Base-by-base conservation (phyloP, 2,888 invertebrate genomes). In the Melinaea marsaeus region DNA sequence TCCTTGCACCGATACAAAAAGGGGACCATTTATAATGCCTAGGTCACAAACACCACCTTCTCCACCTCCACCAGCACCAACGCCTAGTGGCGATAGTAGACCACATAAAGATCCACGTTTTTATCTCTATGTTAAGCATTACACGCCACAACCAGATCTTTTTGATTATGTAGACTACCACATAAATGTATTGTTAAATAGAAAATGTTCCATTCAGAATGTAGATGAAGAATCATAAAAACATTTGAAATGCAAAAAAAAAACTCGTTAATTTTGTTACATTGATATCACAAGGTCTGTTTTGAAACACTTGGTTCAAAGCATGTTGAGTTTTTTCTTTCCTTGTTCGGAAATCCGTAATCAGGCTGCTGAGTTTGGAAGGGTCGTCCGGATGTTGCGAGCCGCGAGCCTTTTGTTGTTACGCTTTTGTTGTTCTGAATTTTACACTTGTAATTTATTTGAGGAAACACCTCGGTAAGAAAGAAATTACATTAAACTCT, bases 401-500 rank as follows among this genome's bases (percentile, higher is more conserved):
- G 86, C 89, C 86, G 84, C 88, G 85, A 85, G 88, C 86, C 90
- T 90, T 90, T 90, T 90, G 88, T 90, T 90, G 87, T 85, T 86
- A 79, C 81, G 81, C 88, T 89, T 88, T 90, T 90, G 88, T 90
- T 90, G 88, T 88, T 90, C 86, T 86, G 88, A 89, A 90, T 90
- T 90, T 90, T 90, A 90, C 90, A 90, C 90, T 90, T 88, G 90
- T 90, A 89, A 90, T 90, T 90, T 90, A 90, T 90, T 90, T 88
- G 88, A 88, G 89, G 89, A 89, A 89, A 87, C 82, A 85, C 87
- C 86, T 86, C 82, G 84, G 86, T 84, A 86, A 86, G 84, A 90
- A 90, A 89, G 85, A 88, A 89, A 89, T 89, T 88, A 85, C 84
- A 84, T 85, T 86, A 81, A 87, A 87, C 86, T 86, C 88, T 84